phyloP scores from a whole-genome alignment of 2,888 invertebrate species.

The Sinelater perroti region DNA sequence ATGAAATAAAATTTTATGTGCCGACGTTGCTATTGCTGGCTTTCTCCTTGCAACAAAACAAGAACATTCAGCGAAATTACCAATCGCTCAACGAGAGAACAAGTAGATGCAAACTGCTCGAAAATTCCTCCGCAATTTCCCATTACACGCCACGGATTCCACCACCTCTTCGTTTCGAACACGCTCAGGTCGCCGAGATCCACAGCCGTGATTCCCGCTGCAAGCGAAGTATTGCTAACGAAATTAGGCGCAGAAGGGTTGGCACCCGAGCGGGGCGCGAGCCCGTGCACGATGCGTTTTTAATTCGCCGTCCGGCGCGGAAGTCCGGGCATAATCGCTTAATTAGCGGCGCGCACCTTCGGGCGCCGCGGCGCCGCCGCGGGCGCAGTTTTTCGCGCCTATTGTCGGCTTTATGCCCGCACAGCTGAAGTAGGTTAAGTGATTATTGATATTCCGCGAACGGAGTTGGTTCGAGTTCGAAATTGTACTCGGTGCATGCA shows the following conservation, averaged over 20 bases:
- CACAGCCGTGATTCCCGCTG: conserved; percentile 8
- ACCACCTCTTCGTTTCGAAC: not conserved
- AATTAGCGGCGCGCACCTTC: not conserved
- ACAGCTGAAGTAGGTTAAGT: conserved; percentile 28
- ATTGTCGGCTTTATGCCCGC: conserved; percentile 19
- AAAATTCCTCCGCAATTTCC: too few relatives aligned
- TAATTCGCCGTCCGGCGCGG: conserved; percentile 13
- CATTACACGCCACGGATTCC: too few relatives aligned
- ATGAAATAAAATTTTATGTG: too few relatives aligned
- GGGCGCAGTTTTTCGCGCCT: conserved; percentile 1
- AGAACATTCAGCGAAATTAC: too few relatives aligned
- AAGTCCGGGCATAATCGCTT: not conserved
- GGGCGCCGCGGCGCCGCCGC: too few relatives aligned
- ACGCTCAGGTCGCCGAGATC: conserved; percentile 6
- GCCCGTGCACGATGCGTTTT: conserved; percentile 14
- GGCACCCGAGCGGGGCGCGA: too few relatives aligned
- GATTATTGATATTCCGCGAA: conserved; percentile 31
- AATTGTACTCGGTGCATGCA: conserved; percentile 20
- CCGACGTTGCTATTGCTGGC: too few relatives aligned
- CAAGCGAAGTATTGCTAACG: conserved; percentile 15
- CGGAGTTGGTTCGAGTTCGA: conserved; percentile 19
- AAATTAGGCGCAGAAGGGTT: conserved; percentile 17
- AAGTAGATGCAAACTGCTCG: too few relatives aligned
- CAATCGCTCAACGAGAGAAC: too few relatives aligned
- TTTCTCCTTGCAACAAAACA: too few relatives aligned